Percentiles rank a stretch among this genome's conserved stretches.
These are phyloP conservation scores for Pararge aegeria DNA, from an alignment of 1,140 invertebrate genomes.

Conservation along the genomic window DNA sequence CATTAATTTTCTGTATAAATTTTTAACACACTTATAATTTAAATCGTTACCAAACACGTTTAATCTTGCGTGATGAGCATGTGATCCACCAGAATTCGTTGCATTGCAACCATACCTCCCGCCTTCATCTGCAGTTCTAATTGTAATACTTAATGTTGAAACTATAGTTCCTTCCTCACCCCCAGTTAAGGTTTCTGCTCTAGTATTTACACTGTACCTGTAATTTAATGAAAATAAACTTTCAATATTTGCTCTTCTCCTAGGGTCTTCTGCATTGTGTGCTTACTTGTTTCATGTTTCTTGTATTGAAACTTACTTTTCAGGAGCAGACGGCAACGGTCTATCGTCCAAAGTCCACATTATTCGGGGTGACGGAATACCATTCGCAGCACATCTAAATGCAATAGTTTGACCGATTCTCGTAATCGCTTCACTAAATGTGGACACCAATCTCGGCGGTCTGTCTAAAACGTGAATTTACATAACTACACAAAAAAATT, in stretches of 20 bases:
- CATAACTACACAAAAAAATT: background rate
- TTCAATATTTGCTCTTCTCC: too few species aligned
- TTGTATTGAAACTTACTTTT: conserved; percentile 49
- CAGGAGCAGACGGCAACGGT: conserved; percentile 62
- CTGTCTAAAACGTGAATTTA: conserved; percentile 57
- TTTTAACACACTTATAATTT: background rate
- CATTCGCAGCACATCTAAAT: conserved; percentile 61
- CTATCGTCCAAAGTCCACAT: conserved; percentile 69
- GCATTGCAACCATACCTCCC: conserved; percentile 71
- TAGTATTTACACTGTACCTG: conserved; percentile 70
- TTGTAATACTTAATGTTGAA: conserved; percentile 66
- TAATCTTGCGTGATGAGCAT: conserved; percentile 64
- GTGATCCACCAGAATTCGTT: conserved; percentile 64
- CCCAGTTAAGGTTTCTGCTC: conserved; percentile 59
- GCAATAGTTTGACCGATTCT: conserved; percentile 67
- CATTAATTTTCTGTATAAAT: too few species aligned
- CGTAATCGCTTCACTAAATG: conserved; percentile 68
- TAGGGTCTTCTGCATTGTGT: too few species aligned
- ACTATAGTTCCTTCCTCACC: conserved; percentile 68
- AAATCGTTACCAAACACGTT: conserved; percentile 63
- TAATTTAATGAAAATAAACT: background rate
- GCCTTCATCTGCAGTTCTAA: conserved; percentile 67
- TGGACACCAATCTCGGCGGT: conserved; percentile 63
- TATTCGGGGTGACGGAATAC: conserved; percentile 63
- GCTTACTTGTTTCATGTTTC: background rate